Evolutionary conservation across 2,888 invertebrate species (phyloP), one percentile per base, ranked within the genome.

Genomic region (Leptopilina myrica): DNA sequence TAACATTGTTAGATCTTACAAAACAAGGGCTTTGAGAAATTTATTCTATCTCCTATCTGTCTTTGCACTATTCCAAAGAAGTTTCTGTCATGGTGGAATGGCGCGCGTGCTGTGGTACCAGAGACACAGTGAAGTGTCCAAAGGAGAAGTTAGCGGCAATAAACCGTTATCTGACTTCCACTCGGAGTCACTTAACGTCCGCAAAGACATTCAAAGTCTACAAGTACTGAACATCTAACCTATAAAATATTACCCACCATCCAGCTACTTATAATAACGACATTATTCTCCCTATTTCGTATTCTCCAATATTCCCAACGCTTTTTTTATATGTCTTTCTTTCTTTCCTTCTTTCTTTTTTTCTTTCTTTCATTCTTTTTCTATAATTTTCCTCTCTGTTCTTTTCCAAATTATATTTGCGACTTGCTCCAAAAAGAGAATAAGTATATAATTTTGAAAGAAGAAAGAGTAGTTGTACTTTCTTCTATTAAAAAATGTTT

Each of bases 111-210:
- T 40, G 64, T 64, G 33, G 59, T 46, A 33, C 67, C 20, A 8
- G 73, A 33, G 64, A 76, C 56, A 76, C 64, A 49, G 67, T 77
- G 49, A 66, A 80, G 78, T 78, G 75, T 76, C 80, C 78, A 64
- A 79, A 67, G 66, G 76, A 82, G 79, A 79, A 82, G 79, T 79
- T 79, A 82, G 78, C 76, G 76, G 77, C 64, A 64, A 66, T 56
- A 49, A 20, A 49, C 76, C 80, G 86, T 86, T 90, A 90, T 90
- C 90, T 88, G 85, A 84, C 88, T 90, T 90, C 90, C 90, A 89
- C 89, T 89, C 85, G 86, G 88, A 89, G 87, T 90, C 89, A 90
- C 89, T 90, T 90, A 88, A 88, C 87, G 88, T 88, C 86, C 84
- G 85, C 83, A 80, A 86, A 84, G 83, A 87, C 86, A 73, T 53